A percentile compares a stretch with the other conserved stretches of the same genome.
phyloP scores from a whole-genome alignment of 2,797 vertebrate genomes.

The Ctenosaura bakeri region DNA sequence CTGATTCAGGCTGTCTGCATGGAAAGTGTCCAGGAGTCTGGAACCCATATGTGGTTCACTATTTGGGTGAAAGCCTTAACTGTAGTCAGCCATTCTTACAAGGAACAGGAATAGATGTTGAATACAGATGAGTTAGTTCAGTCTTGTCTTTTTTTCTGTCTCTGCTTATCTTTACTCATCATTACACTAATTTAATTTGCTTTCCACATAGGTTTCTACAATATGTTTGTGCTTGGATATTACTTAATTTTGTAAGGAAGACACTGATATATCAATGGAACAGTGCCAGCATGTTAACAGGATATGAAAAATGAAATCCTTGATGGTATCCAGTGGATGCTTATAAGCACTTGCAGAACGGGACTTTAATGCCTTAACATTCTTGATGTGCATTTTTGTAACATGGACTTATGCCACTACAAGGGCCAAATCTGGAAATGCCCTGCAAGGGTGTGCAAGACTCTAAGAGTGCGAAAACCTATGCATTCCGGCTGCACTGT shows the following conservation, averaged over 20 bases:
- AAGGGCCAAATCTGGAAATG: constrained; percentile 78
- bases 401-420: constrained; percentile 71
- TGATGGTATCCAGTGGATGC: constrained; percentile 68
- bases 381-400: constrained; percentile 78
- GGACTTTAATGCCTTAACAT: constrained; percentile 83
- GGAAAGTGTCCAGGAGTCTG: background rate
- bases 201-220: constrained; percentile 77
- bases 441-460: constrained; percentile 72
- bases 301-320: constrained; percentile 74
- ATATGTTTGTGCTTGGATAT: constrained; percentile 77
- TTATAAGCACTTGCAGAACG: constrained; percentile 75
- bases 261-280: constrained; percentile 72
- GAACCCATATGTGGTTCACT: background rate
- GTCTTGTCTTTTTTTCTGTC: background rate
- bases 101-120: constrained; percentile 15
- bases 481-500: constrained; percentile 73
- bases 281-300: constrained; percentile 70
- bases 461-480: constrained; percentile 72
- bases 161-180: constrained; percentile 29
- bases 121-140: background rate
- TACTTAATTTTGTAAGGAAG: constrained; percentile 79
- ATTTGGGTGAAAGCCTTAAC: background rate
- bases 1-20: background rate
- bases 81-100: background rate
- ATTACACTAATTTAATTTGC: constrained; percentile 47